Percentiles rank a stretch among this genome's conserved stretches.
Conservation (phyloP, 1,140 invertebrate species). For the Penaeus japonicus region DNA sequence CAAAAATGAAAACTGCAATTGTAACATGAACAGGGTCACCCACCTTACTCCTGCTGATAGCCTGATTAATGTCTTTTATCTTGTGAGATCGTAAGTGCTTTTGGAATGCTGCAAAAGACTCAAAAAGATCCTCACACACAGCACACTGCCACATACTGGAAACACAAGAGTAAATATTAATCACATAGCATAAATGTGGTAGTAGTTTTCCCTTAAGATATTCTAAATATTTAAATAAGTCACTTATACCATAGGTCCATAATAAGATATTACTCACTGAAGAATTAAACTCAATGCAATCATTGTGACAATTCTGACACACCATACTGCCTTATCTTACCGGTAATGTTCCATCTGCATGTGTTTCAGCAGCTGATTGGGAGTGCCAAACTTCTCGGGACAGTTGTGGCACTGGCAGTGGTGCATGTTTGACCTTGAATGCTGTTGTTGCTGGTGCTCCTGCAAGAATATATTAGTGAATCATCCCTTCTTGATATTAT, state of each 20-base stretch:
- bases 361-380: constrained; percentile 35
- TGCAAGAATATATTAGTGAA: background rate
- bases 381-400: constrained; percentile 22
- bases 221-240: background rate
- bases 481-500: background rate
- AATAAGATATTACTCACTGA: no score
- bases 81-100: constrained; percentile 19
- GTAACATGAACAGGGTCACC: background rate
- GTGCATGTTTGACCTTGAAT: background rate
- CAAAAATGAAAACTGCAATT: background rate
- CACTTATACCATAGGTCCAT: no score
- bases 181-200: background rate
- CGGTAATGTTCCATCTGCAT: constrained; percentile 32
- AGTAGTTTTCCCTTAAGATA: background rate
- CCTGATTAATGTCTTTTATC: constrained; percentile 25
- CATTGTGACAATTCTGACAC: background rate
- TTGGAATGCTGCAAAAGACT: constrained; percentile 14
- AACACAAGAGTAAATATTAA: background rate
- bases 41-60: constrained; percentile 39
- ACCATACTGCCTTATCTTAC: background rate
- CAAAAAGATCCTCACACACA: constrained; percentile 23
- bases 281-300: no score
- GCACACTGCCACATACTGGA: constrained; percentile 38
- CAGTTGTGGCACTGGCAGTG: constrained; percentile 36
- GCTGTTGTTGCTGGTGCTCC: constrained; percentile 32